Percentiles rank a stretch among this genome's conserved stretches.
phyloP scores from a whole-genome alignment of 2,113 vertebrate genomes.

The Camelus bactrianus region DNA sequence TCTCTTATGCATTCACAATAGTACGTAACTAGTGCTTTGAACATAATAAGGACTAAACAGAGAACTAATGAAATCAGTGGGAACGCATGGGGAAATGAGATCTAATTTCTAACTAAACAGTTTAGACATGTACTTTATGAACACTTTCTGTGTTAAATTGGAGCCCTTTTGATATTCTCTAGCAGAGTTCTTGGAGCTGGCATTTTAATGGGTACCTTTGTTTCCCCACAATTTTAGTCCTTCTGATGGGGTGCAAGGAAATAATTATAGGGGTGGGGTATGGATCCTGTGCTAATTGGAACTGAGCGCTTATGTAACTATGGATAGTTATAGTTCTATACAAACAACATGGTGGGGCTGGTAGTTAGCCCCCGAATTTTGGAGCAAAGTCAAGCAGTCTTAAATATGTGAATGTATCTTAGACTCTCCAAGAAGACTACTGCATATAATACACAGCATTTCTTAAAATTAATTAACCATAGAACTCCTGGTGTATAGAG shows the following conservation, averaged over 20 bases:
- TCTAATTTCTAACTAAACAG: neutral
- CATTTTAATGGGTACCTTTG: neutral
- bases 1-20: neutral
- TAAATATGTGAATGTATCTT: neutral
- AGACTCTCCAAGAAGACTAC: neutral
- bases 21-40: neutral
- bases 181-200: neutral
- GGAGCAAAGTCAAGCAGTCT: neutral
- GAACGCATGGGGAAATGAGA: neutral
- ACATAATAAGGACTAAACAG: neutral
- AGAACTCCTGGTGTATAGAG: no score
- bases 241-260: neutral
- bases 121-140: neutral
- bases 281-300: neutral
- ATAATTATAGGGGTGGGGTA: neutral
- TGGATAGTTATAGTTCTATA: neutral
- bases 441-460: neutral
- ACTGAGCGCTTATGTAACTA: neutral
- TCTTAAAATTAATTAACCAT: no score
- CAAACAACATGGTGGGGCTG: neutral
- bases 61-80: neutral
- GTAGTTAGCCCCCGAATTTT: neutral
- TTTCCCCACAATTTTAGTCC: neutral
- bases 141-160: conserved; percentile 1
- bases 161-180: neutral